Base-by-base conservation (phyloP, 2,888 invertebrate genomes). In the Zhengitettix transpicula region DNA sequence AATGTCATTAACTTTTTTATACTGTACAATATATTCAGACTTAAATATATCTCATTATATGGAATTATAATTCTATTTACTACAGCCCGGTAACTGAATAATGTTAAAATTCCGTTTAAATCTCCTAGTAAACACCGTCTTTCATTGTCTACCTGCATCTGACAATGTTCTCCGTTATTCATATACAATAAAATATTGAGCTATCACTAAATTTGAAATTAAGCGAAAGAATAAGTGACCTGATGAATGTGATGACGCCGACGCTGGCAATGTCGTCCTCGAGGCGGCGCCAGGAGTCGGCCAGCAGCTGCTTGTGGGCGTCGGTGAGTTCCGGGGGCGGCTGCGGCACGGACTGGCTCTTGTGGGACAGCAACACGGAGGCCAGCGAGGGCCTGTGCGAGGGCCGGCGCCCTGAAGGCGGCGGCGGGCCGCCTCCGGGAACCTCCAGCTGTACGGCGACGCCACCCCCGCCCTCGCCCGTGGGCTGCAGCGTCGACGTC, bases 181-280 rank as follows among this genome's bases (percentile, higher is more conserved):
- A 7, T 28, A 5, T 5, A 28, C 28, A 28, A 5, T 5, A 7
- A 7, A 28, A 28, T 28, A 28, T 28, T 28, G 28, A 28, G 7
- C 28, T 28, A 28, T 28, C 3, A 28, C 7, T 28, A 28, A n/a
- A 28, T 28, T 28, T 28, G 28, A 28, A 28, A 5, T 2, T 28
- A 28, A 28, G 28, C 28, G n/a, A n/a, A 28, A 28, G 28, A 16
- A 55, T 16, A 1, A 61, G 69, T 69, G 67, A 74, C 74, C 72
- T 73, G 64, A 74, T 72, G 62, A 74, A 74, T 8, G 73, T 73
- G 64, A 74, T 73, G 62, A 74, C 73, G 1, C 74, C 74, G 12
- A 74, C 74, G 63, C 69, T 68, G 15, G 72, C 71, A 16, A 74
- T 72, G 62, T 73, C 72, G n/a, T 69, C 69, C 62, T 74, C 73